phyloP scores from a whole-genome alignment of 2,797 vertebrate genomes.

The Lepus townsendii region DNA sequence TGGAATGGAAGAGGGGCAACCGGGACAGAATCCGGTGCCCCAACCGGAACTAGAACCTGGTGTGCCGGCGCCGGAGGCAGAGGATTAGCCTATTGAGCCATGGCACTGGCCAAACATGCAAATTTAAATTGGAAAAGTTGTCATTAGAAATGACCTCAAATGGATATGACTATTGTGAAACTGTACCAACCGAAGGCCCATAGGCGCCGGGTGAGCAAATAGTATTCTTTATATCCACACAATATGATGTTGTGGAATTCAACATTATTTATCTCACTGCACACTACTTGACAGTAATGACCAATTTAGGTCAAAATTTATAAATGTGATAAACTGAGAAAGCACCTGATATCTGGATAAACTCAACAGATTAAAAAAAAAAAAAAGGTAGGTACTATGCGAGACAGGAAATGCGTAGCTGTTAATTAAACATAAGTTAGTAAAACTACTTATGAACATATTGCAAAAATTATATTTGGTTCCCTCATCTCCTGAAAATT shows the following conservation, averaged over 20 bases:
- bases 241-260: not conserved
- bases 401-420: no score
- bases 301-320: not conserved
- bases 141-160: not conserved
- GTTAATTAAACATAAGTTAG: not conserved
- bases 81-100: no score
- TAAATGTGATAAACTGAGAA: not conserved
- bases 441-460: not conserved
- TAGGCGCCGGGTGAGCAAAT: no score
- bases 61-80: no score
- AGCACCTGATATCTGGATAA: not conserved
- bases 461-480: not conserved
- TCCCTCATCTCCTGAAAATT: not conserved
- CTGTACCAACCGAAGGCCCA: not conserved
- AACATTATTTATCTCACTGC: not conserved
- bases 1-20: no score
- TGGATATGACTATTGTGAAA: not conserved
- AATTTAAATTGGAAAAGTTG: not conserved
- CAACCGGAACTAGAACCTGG: no score
- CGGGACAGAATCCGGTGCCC: no score
- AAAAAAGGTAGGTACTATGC: not conserved
- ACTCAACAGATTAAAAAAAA: not conserved
- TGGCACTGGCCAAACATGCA: not conserved
- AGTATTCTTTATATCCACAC: not conserved
- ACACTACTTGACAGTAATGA: not conserved